A percentile compares a stretch with the other conserved stretches of the same genome.
phyloP scores from a whole-genome alignment of 2,797 vertebrate species.

The Ceryle rudis region DNA sequence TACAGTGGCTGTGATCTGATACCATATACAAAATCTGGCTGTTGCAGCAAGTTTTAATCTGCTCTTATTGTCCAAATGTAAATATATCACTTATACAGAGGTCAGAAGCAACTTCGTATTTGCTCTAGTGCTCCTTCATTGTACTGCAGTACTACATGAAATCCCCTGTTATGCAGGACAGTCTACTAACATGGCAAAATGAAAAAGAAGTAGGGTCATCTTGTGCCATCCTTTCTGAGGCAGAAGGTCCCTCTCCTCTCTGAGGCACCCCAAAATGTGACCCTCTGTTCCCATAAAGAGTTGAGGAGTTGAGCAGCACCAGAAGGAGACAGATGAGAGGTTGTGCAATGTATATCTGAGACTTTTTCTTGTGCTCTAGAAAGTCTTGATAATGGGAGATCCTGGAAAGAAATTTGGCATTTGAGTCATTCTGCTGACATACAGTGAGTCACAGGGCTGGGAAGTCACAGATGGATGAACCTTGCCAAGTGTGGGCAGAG shows the following conservation, averaged over 20 bases:
- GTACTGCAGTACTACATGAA: neutral
- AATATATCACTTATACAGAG: neutral
- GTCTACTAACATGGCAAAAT: neutral
- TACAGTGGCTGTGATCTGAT: neutral
- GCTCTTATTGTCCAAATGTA: neutral
- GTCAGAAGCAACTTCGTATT: neutral
- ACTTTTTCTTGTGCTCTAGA: neutral
- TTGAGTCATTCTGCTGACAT: neutral
- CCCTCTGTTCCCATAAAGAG: neutral
- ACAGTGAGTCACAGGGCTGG: neutral
- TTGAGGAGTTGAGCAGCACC: neutral
- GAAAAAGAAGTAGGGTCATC: neutral
- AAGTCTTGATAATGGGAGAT: neutral
- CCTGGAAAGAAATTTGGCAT: neutral
- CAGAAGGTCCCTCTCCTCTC: neutral
- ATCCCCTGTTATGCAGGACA: neutral
- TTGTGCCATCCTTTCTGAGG: neutral
- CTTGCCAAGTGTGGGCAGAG: neutral
- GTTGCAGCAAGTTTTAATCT: neutral
- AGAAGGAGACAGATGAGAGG: neutral
- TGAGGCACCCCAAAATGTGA: neutral
- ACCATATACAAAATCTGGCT: neutral
- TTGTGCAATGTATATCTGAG: neutral
- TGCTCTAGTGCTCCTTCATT: neutral
- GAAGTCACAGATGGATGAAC: neutral